These are phyloP conservation scores for Copsychus sechellarum DNA, from an alignment of 2,113 vertebrate species.

Conservation along the genomic window DNA sequence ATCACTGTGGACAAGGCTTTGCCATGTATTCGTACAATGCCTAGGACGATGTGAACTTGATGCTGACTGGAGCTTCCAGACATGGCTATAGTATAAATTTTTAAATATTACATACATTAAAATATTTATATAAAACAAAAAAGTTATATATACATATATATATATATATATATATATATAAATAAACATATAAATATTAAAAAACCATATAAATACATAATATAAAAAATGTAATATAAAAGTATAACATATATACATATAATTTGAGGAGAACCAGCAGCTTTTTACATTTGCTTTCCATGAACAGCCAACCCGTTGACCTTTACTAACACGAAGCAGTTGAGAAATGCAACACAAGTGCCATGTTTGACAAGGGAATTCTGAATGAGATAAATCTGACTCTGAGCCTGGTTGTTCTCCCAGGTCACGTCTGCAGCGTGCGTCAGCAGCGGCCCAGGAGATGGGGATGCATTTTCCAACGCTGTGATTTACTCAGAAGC, in stretches of 20 bases:
- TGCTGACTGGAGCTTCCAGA: neutral
- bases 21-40: neutral
- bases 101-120: neutral
- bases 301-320: neutral
- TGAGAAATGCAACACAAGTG: neutral
- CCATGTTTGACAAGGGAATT: neutral
- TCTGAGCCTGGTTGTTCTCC: slow-evolving; percentile 7
- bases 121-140: neutral
- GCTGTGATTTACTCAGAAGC: slow-evolving; percentile 22
- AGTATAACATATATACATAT: neutral
- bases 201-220: neutral
- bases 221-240: neutral
- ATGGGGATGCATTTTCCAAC: neutral
- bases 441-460: neutral
- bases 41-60: neutral
- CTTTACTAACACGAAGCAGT: neutral
- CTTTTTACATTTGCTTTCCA: slow-evolving; percentile 4
- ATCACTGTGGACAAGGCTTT: neutral
- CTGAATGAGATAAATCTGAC: neutral
- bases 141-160: neutral
- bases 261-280: neutral
- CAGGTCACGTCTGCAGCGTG: neutral
- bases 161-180: too few species aligned
- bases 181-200: neutral
- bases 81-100: neutral